These are phyloP conservation scores for Okamejei kenojei DNA, from an alignment of 2,797 vertebrate genomes.

Conservation along the genomic window DNA sequence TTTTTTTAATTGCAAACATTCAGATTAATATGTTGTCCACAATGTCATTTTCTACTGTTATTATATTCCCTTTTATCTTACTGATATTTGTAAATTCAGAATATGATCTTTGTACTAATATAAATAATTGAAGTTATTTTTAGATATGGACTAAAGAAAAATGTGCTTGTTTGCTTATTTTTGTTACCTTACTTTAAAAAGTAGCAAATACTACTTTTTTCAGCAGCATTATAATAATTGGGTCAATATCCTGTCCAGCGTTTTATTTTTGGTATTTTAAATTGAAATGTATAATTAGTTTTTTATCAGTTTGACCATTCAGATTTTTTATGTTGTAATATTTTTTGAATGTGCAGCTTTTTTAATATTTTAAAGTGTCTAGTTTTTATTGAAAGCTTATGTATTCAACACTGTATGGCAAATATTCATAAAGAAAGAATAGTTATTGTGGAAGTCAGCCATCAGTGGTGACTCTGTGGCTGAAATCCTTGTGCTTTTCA, in stretches of 20 bases:
- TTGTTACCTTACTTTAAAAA: slow-evolving; percentile 99
- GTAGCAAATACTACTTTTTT: slow-evolving; percentile 83
- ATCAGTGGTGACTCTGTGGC: slow-evolving; percentile 94
- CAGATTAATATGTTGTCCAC: slow-evolving; percentile 90
- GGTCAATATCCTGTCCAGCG: slow-evolving; percentile 97
- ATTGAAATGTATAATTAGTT: slow-evolving; percentile 99
- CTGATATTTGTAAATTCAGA: slow-evolving; percentile 97
- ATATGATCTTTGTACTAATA: slow-evolving; percentile 99
- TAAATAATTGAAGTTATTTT: slow-evolving; percentile 99
- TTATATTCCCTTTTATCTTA: slow-evolving; percentile 98
- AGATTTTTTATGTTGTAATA: slow-evolving; percentile 89
- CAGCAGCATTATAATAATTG: slow-evolving; percentile 99
- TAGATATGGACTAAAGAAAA: slow-evolving; percentile 91
- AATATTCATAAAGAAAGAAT: slow-evolving; percentile 96
- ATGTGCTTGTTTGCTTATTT: slow-evolving; percentile 99
- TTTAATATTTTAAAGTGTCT: slow-evolving; percentile 92
- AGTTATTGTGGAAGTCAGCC: slow-evolving; percentile 97
- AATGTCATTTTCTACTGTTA: slow-evolving; percentile 97
- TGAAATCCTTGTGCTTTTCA: slow-evolving; percentile 99
- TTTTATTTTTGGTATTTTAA: slow-evolving; percentile 99
- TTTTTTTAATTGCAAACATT: slow-evolving; percentile 94
- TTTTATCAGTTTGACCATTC: slow-evolving; percentile 93
- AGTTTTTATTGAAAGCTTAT: slow-evolving; percentile 99
- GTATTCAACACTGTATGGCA: slow-evolving; percentile 98
- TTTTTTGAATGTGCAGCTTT: slow-evolving; percentile 96